These are phyloP conservation scores for Carettochelys insculpta DNA, from an alignment of 2,113 vertebrate species.

Conservation along the genomic window DNA sequence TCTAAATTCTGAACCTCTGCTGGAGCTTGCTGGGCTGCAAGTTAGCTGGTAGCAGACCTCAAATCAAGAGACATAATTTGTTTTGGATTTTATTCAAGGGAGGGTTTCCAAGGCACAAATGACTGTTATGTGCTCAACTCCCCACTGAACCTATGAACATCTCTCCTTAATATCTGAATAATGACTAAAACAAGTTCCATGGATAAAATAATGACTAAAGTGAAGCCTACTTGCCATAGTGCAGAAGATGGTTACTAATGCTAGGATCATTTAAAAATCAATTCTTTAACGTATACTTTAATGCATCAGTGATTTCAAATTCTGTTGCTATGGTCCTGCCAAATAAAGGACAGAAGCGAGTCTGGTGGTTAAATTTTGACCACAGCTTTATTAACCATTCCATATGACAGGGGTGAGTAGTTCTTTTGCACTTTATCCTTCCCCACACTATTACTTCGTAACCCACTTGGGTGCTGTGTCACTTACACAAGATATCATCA, in stretches of 20 bases:
- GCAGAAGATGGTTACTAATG: accelerated
- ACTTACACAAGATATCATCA: background rate
- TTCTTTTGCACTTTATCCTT: constrained; percentile 3
- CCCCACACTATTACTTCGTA: background rate
- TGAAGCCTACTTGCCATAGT: accelerated
- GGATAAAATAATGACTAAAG: accelerated
- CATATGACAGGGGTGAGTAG: background rate
- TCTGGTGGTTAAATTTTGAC: background rate
- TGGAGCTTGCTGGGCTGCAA: background rate
- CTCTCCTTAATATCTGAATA: background rate
- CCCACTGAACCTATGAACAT: background rate
- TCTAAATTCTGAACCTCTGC: constrained; percentile 18
- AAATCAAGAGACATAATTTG: constrained; percentile 16
- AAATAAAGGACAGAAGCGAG: background rate
- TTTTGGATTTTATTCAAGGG: background rate
- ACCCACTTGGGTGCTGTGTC: background rate
- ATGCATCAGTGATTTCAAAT: background rate
- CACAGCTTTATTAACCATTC: accelerated
- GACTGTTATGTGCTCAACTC: background rate
- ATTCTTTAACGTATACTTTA: constrained; percentile 20
- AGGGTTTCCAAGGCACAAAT: background rate
- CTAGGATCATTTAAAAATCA: background rate
- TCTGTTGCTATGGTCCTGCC: background rate
- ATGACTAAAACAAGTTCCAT: background rate
- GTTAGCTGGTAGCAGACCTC: background rate